Conservation (phyloP, 1,140 invertebrate genomes). For the Trachymyrmex septentrionalis region DNA sequence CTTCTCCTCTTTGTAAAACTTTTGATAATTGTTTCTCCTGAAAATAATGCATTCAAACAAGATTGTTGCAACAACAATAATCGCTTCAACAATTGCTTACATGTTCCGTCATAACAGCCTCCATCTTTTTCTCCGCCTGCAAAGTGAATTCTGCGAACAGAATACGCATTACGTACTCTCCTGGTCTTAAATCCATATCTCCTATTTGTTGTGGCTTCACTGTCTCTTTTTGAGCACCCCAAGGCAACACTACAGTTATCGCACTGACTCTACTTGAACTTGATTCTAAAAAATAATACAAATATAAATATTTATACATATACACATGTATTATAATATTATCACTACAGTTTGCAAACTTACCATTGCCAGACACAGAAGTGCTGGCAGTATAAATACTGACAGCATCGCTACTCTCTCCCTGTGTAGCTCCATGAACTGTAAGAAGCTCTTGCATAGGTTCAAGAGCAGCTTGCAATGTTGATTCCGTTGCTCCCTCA, state of each 20-base stretch:
- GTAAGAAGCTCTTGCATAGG: slow-evolving; percentile 80
- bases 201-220: slow-evolving; percentile 87
- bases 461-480: slow-evolving; percentile 73
- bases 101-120: slow-evolving; percentile 96
- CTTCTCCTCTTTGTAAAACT: slow-evolving; percentile 97
- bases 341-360: slow-evolving; percentile 43
- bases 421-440: slow-evolving; percentile 81
- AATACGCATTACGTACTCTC: slow-evolving; percentile 97
- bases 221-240: slow-evolving; percentile 93
- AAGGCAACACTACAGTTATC: slow-evolving; percentile 89
- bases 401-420: slow-evolving; percentile 83
- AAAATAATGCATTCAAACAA: slow-evolving; percentile 28
- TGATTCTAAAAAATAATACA: slow-evolving; percentile 77
- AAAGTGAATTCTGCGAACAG: slow-evolving; percentile 97
- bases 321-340: slow-evolving; percentile 15
- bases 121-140: slow-evolving; percentile 98
- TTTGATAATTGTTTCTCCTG: slow-evolving; percentile 96
- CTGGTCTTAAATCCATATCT: slow-evolving; percentile 92
- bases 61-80: background rate
- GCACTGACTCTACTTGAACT: slow-evolving; percentile 84
- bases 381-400: slow-evolving; percentile 85
- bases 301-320: background rate
- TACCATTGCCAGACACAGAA: slow-evolving; percentile 84
- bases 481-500: slow-evolving; percentile 78
- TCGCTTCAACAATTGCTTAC: slow-evolving; percentile 86